Evolutionary conservation across 2,888 invertebrate species (phyloP).

Genomic region (Volucella zonaria): DNA sequence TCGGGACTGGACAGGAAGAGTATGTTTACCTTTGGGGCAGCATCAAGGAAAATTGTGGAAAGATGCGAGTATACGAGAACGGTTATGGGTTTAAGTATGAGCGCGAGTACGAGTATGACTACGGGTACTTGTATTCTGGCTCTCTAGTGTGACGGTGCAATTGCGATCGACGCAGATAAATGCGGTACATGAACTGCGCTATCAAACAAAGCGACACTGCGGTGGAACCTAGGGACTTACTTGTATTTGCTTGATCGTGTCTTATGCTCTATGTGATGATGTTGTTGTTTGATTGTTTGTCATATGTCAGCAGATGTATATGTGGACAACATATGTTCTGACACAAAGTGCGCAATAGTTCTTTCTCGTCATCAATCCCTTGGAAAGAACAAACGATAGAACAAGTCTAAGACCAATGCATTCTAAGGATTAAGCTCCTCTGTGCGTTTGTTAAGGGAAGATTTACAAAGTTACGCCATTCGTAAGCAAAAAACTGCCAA

Average conservation of each 20-base stretch:
- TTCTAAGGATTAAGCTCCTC: too few species aligned
- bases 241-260: slow-evolving; percentile 39
- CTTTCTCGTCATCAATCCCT: too few species aligned
- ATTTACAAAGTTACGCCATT: too few species aligned
- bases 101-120: background rate
- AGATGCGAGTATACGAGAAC: slow-evolving; percentile 13
- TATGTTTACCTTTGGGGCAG: slow-evolving; percentile 54
- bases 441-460: too few species aligned
- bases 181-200: slow-evolving; percentile 37
- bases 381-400: too few species aligned
- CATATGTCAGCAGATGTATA: slow-evolving; percentile 44
- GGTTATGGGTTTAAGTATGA: slow-evolving; percentile 4
- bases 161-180: slow-evolving; percentile 42
- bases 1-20: slow-evolving; percentile 49
- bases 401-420: too few species aligned
- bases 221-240: slow-evolving; percentile 27
- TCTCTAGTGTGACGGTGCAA: slow-evolving; percentile 6
- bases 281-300: slow-evolving; percentile 55
- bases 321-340: too few species aligned
- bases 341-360: too few species aligned
- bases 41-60: slow-evolving; percentile 64
- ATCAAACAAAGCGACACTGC: slow-evolving; percentile 4
- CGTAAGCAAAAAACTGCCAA: too few species aligned
- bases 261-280: slow-evolving; percentile 15
- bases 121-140: background rate